phyloP scores from a whole-genome alignment of 1,140 invertebrate genomes.

The Nephila pilipes region DNA sequence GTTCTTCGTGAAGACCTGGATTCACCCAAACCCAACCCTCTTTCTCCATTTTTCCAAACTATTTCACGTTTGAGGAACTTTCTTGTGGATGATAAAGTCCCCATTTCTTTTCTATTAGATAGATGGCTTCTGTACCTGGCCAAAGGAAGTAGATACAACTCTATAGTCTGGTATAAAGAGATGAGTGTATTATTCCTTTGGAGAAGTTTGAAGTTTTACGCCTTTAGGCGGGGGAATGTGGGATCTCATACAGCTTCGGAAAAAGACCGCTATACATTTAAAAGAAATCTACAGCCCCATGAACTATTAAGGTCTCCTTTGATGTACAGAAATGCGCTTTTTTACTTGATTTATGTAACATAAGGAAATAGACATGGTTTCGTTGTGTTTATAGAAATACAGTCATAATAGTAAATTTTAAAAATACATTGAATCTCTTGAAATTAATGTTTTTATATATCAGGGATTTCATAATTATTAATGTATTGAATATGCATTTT shows the following conservation, averaged over 20 bases:
- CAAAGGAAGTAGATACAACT: not conserved
- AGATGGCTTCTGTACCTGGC: not conserved
- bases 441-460: no score
- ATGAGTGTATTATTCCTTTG: slow-evolving; percentile 45
- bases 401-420: not conserved
- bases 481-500: no score
- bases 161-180: slow-evolving; percentile 9
- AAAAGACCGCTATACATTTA: not conserved
- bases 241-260: not conserved
- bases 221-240: slow-evolving; percentile 3
- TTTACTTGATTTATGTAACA: not conserved
- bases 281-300: not conserved
- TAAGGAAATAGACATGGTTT: not conserved
- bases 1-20: not conserved
- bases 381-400: not conserved
- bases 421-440: no score
- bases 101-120: slow-evolving; percentile 62
- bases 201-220: slow-evolving; percentile 52
- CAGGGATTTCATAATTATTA: no score
- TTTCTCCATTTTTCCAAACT: slow-evolving; percentile 31
- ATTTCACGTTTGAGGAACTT: slow-evolving; percentile 62
- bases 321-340: not conserved
- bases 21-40: not conserved
- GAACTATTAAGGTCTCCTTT: not conserved
- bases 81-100: slow-evolving; percentile 37